phyloP scores from a whole-genome alignment of 2,888 invertebrate genomes.

The Spisula subtruncata region DNA sequence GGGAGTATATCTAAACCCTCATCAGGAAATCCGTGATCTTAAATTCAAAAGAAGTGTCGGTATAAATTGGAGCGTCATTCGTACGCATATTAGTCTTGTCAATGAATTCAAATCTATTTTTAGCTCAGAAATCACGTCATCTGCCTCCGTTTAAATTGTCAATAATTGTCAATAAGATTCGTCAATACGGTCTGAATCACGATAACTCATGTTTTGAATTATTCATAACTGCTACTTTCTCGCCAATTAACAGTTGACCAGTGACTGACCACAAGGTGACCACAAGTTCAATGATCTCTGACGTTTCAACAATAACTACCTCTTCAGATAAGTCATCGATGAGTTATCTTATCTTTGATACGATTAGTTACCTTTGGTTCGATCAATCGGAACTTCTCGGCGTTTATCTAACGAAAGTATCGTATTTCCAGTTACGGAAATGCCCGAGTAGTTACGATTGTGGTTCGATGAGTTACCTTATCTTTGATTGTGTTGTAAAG shows the following conservation, averaged over 20 bases:
- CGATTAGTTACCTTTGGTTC: too few species aligned
- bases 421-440: too few species aligned
- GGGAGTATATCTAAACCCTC: background rate
- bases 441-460: too few species aligned
- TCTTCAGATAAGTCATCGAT: background rate
- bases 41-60: background rate
- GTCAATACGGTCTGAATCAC: slow-evolving; percentile 19
- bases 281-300: background rate
- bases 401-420: too few species aligned
- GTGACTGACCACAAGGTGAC: background rate
- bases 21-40: slow-evolving; percentile 14
- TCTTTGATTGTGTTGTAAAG: background rate
- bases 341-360: background rate
- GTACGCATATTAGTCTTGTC: background rate
- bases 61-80: background rate
- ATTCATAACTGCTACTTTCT: background rate
- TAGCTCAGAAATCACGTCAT: background rate
- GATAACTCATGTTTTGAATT: slow-evolving; percentile 19
- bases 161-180: slow-evolving; percentile 2
- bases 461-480: background rate
- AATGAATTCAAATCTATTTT: background rate
- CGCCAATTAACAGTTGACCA: background rate
- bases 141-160: background rate
- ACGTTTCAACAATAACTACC: slow-evolving; percentile 6
- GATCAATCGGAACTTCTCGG: too few species aligned